These are phyloP conservation scores for Coccyzus lansbergi DNA, from an alignment of 2,797 vertebrate genomes.

Conservation along the genomic window DNA sequence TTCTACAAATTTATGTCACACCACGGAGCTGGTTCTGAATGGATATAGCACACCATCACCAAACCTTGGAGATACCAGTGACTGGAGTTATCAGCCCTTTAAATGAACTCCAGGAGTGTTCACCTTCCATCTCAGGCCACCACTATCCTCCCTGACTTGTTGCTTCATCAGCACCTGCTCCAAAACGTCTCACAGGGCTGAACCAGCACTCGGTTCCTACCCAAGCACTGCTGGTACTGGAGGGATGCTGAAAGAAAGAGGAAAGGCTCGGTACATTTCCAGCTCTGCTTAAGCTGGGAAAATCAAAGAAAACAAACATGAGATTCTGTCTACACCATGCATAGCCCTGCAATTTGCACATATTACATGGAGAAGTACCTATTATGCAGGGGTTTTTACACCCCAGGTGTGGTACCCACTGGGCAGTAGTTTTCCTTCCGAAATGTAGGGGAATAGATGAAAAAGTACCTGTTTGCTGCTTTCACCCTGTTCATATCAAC, in stretches of 20 bases:
- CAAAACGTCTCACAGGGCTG: neutral
- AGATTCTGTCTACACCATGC: neutral
- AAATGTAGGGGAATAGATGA: neutral
- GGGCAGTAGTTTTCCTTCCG: neutral
- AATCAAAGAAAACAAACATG: neutral
- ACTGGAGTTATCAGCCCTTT: neutral
- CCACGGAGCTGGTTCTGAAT: accelerated
- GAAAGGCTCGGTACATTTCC: neutral
- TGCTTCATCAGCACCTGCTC: neutral
- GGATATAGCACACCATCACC: neutral
- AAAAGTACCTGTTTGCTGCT: neutral
- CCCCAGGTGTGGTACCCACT: neutral
- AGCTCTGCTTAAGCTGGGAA: neutral
- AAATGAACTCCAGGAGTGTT: neutral
- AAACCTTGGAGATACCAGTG: neutral
- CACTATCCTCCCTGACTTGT: neutral
- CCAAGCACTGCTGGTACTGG: accelerated
- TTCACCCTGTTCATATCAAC: neutral
- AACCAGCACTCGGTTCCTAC: accelerated
- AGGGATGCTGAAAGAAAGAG: neutral
- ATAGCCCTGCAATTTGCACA: neutral
- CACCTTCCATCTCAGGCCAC: neutral
- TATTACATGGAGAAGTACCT: neutral
- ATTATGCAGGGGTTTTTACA: neutral
- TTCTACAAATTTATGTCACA: no score